Evolutionary conservation across 2,797 vertebrate species (phyloP).

Genomic region (Adelosebastes latens): DNA sequence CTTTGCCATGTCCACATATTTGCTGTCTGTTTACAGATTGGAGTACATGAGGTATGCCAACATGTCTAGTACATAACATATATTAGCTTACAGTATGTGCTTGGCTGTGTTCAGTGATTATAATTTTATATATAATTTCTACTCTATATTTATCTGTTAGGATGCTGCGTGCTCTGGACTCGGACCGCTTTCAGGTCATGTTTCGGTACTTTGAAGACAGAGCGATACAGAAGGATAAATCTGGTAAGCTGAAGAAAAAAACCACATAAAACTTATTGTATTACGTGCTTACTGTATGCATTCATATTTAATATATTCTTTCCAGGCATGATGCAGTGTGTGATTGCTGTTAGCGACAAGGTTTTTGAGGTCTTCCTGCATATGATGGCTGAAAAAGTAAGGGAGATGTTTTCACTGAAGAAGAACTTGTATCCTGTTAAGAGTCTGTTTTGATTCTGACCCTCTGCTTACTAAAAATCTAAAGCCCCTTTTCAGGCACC

Average conservation of each 20-base stretch:
- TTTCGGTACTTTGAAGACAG: slow-evolving; percentile 97
- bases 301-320: not conserved
- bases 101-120: not conserved
- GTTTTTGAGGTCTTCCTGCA: slow-evolving; percentile 97
- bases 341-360: slow-evolving; percentile 94
- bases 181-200: slow-evolving; percentile 98
- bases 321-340: slow-evolving; percentile 98
- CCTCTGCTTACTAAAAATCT: no score
- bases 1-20: slow-evolving; percentile 97
- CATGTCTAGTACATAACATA: not conserved
- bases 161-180: slow-evolving; percentile 90
- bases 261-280: no score
- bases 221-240: slow-evolving; percentile 98
- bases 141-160: slow-evolving; percentile 63
- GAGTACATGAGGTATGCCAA: slow-evolving; percentile 92
- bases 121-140: not conserved
- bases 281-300: not conserved
- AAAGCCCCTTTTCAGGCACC: not conserved
- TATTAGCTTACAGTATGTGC: not conserved
- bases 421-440: not conserved
- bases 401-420: not conserved
- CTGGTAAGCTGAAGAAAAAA: slow-evolving; percentile 80
- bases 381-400: slow-evolving; percentile 97
- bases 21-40: slow-evolving; percentile 95
- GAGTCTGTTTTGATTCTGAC: not conserved